phyloP scores from a whole-genome alignment of 2,888 invertebrate genomes.

The Ectropis crepuscularia region DNA sequence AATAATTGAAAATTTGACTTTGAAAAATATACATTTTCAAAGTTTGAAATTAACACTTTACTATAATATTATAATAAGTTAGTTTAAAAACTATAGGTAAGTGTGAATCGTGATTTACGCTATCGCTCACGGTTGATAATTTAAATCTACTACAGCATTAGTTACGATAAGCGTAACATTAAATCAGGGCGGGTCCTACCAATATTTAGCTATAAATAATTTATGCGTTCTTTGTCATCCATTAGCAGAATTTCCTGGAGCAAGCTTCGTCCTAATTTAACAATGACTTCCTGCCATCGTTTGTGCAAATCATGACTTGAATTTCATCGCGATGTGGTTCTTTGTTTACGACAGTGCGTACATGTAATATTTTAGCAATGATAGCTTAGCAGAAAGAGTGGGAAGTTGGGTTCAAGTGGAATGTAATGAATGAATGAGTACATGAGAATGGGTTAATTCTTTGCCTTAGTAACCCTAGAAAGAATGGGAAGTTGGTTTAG shows the following conservation, averaged over 20 bases:
- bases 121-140: too few relatives aligned
- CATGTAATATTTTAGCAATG: background rate
- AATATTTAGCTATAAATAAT: conserved; percentile 47
- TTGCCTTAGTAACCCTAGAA: too few relatives aligned
- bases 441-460: too few relatives aligned
- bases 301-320: conserved; percentile 42
- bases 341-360: conserved; percentile 22
- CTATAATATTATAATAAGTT: too few relatives aligned
- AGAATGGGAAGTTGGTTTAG: too few relatives aligned
- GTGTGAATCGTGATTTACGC: too few relatives aligned
- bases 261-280: conserved; percentile 46
- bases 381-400: too few relatives aligned
- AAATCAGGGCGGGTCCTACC: conserved; percentile 34
- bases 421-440: too few relatives aligned
- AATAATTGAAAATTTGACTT: too few relatives aligned
- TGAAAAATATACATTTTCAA: too few relatives aligned
- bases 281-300: conserved; percentile 45
- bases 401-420: too few relatives aligned
- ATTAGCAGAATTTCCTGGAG: conserved; percentile 60
- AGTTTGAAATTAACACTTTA: too few relatives aligned
- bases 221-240: conserved; percentile 52
- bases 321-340: conserved; percentile 26
- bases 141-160: conserved; percentile 14
- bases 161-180: conserved; percentile 37
- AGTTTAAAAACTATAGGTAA: background rate